Conservation (phyloP, 92 coral and sea anemone species). For the Porites divaricata region DNA sequence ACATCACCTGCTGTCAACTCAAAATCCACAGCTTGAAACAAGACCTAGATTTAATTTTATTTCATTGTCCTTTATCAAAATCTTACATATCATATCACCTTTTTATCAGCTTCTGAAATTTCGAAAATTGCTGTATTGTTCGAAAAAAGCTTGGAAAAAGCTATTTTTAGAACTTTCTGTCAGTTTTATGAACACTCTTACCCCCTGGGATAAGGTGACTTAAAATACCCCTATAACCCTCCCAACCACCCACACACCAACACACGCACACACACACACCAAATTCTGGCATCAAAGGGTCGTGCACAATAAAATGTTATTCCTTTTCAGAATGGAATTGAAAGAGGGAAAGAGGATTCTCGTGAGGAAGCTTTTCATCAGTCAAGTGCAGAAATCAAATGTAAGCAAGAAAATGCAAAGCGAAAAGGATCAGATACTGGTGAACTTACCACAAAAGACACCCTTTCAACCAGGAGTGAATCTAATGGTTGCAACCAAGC, state of each 20-base stretch:
- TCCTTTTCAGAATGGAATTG: slow-evolving; percentile 27
- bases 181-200: too few relatives aligned
- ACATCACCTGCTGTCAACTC: too few relatives aligned
- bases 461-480: neutral
- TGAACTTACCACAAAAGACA: neutral
- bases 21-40: too few relatives aligned
- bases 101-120: neutral
- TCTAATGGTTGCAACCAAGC: slow-evolving; percentile 10
- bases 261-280: too few relatives aligned
- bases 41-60: neutral
- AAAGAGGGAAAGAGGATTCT: slow-evolving; percentile 1
- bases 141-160: neutral
- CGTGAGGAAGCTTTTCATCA: slow-evolving; percentile 1
- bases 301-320: neutral
- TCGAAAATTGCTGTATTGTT: neutral
- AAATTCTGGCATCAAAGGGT: neutral
- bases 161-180: neutral
- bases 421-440: slow-evolving; percentile 6
- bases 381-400: neutral
- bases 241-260: too few relatives aligned
- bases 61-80: neutral
- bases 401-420: slow-evolving; percentile 25
- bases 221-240: neutral
- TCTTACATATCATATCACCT: neutral
- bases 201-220: too few relatives aligned